Evolutionary conservation across 2,113 vertebrate species (phyloP), one percentile per base, ranked within the genome.

Genomic region (Cyphomyrus discorhynchus): DNA sequence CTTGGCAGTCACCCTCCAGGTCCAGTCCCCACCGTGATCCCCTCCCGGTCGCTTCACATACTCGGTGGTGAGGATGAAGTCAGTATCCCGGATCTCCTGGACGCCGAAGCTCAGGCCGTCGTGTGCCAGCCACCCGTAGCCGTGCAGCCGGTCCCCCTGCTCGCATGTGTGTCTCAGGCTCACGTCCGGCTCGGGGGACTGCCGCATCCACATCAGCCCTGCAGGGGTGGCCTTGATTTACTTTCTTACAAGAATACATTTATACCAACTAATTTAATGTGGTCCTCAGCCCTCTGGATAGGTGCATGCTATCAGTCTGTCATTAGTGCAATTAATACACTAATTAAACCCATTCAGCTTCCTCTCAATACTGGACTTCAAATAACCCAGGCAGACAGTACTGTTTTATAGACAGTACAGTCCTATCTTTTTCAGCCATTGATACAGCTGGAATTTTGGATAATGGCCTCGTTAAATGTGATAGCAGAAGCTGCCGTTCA

Each of bases 161-260:
- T 99, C 98, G 80, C 97, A 99, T 0, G 97, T 97, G 95, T 99
- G 98, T 74, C 98, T 96, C 74, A 99, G 92, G 89, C 93, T 94
- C 83, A 95, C 82, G 15, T 96, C 96, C 35, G 88, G 92, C 46
- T 96, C 94, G 0, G 95, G 93, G 91, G 95, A 96, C 92, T 98
- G 98, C 52, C 94, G 96, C 91, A 97, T 95, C 98, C 98, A 99
- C 98, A 99, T 99, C 92, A 99, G 92, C 1, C 98, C 98, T 99
- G 24, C 88, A 3, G 82, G 45, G 45, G 45, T 24, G 3, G 21
- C 8, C 42, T 39, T 45, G 0, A 11, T 47, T 84, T 39, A 39
- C 15, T 17, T 35, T 35, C 35, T 77, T 83, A 82, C 15, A 39
- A 82, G 39, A 19, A 45, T 13, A 74, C 9, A 7, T 77, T 77